Evolutionary conservation across 1,140 invertebrate genomes (phyloP).

Genomic region (Zelostemma sp.): DNA sequence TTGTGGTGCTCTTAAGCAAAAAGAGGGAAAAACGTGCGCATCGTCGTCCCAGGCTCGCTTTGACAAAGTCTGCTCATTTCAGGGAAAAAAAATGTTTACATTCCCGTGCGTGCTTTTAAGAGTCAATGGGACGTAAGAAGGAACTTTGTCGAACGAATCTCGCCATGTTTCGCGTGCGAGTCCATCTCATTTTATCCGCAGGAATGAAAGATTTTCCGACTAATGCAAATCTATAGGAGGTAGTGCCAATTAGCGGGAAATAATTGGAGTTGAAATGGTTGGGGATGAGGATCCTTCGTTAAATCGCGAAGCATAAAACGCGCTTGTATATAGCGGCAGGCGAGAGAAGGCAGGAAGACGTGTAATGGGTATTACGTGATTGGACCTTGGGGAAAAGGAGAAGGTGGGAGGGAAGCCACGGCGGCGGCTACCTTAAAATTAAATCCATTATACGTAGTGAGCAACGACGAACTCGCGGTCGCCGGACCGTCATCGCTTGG

Average conservation of each 20-base stretch:
- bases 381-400: constrained; percentile 7
- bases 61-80: background rate
- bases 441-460: constrained; percentile 55
- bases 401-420: constrained; percentile 20
- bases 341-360: background rate
- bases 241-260: no score
- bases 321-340: no score
- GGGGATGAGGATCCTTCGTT: background rate
- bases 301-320: background rate
- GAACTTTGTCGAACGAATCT: background rate
- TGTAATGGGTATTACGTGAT: constrained; percentile 5
- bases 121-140: background rate
- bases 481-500: constrained; percentile 38
- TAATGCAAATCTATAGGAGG: no score
- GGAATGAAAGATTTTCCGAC: no score
- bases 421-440: constrained; percentile 46
- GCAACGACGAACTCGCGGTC: constrained; percentile 48
- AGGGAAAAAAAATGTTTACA: background rate
- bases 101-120: background rate
- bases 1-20: constrained; percentile 14
- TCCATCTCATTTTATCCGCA: no score
- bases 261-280: no score
- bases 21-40: background rate
- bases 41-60: background rate
- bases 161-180: no score